Percentiles rank a stretch among this genome's conserved stretches.
These are phyloP conservation scores for Automeris io DNA, from an alignment of 2,888 invertebrate genomes.

Conservation along the genomic window DNA sequence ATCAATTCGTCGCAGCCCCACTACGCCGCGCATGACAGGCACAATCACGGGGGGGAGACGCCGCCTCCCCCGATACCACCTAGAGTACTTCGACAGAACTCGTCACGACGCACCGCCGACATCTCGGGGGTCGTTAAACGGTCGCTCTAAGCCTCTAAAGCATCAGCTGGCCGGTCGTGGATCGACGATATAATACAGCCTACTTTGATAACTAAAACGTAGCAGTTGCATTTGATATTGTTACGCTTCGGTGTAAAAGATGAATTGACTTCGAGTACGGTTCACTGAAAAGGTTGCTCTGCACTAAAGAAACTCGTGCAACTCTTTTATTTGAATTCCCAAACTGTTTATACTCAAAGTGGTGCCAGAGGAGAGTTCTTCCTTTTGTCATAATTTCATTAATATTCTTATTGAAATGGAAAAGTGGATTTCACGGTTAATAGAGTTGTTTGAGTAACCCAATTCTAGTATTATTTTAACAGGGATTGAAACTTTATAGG, in stretches of 20 bases:
- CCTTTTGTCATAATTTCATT: conserved; percentile 10
- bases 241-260: conserved; percentile 12
- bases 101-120: no score
- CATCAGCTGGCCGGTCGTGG: no score
- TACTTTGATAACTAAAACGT: not conserved
- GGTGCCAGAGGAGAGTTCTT: conserved; percentile 22
- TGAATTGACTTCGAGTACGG: conserved; percentile 7
- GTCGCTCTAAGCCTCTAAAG: no score
- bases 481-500: not conserved
- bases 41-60: no score
- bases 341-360: conserved; percentile 31
- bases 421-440: conserved; percentile 1
- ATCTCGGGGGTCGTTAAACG: no score
- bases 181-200: no score
- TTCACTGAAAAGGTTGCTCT: conserved; percentile 17
- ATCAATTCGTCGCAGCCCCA: no score
- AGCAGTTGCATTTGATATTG: not conserved
- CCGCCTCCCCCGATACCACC: no score
- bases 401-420: conserved; percentile 5
- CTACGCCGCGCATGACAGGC: no score
- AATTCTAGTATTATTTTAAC: conserved; percentile 1
- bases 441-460: no score
- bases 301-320: conserved; percentile 19
- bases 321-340: conserved; percentile 29
- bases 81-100: no score